phyloP scores from a whole-genome alignment of 2,113 vertebrate species.

The Carlito syrichta region DNA sequence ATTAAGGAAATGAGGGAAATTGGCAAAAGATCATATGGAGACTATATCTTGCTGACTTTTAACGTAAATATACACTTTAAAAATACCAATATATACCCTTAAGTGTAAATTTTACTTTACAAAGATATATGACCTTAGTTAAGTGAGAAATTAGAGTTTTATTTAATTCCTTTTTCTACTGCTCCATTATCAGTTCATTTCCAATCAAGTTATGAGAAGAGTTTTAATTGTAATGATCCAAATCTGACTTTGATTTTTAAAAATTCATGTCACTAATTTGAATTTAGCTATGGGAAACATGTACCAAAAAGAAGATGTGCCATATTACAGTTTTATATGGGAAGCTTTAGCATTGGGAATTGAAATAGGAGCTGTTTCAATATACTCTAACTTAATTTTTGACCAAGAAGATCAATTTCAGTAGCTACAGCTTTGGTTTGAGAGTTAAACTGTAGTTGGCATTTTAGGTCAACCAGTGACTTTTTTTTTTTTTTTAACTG shows the following conservation, averaged over 20 bases:
- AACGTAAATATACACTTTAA: slow-evolving; percentile 21
- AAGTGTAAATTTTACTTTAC: slow-evolving; percentile 1
- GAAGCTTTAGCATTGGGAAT: neutral
- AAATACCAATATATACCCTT: neutral
- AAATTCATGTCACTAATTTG: neutral
- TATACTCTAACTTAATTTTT: slow-evolving; percentile 7
- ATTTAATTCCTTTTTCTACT: neutral
- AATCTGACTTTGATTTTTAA: neutral
- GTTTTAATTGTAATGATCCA: neutral
- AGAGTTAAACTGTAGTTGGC: neutral
- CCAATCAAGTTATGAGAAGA: neutral
- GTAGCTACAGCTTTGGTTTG: neutral
- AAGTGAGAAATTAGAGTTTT: neutral
- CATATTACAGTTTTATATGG: neutral
- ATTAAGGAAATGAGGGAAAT: neutral
- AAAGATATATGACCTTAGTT: neutral
- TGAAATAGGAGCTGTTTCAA: neutral
- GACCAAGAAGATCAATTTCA: neutral
- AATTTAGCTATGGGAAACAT: neutral
- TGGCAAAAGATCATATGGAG: neutral
- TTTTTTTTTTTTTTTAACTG: neutral
- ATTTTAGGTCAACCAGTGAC: neutral
- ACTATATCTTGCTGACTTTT: neutral
- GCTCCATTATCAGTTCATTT: neutral
- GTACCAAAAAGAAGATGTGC: neutral